phyloP scores from a whole-genome alignment of 2,113 vertebrate genomes.

The Etia nguti region DNA sequence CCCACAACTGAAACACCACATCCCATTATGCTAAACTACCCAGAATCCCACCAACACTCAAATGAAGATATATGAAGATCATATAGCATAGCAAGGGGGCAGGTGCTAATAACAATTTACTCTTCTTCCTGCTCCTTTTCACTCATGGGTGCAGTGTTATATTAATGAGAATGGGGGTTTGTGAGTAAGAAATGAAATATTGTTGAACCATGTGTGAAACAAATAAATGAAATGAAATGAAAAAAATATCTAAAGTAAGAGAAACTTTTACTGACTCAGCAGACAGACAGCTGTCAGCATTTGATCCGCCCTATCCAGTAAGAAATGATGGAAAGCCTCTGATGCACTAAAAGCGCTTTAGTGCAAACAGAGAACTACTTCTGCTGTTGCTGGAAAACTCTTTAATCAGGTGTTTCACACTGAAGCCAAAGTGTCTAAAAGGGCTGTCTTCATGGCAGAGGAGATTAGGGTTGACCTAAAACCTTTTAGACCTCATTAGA shows the following conservation, averaged over 20 bases:
- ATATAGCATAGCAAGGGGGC: no score
- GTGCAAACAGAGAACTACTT: neutral
- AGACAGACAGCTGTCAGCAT: neutral
- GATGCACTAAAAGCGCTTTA: constrained; percentile 4
- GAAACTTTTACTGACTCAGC: neutral
- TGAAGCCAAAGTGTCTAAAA: constrained; percentile 7
- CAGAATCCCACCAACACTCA: neutral
- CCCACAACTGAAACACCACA: neutral
- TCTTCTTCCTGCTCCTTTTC: neutral
- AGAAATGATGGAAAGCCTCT: neutral
- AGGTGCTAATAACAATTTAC: neutral
- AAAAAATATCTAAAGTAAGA: neutral
- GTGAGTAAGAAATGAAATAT: neutral
- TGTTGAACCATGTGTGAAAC: neutral
- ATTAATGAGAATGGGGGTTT: neutral
- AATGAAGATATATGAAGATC: neutral
- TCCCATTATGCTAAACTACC: neutral
- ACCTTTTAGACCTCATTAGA: constrained; percentile 9
- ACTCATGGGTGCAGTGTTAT: neutral
- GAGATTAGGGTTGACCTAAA: constrained; percentile 24
- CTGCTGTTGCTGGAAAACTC: neutral
- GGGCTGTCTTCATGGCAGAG: neutral
- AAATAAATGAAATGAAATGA: no score
- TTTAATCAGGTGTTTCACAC: constrained; percentile 4
- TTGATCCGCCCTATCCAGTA: neutral